phyloP scores from a whole-genome alignment of 2,113 vertebrate species.

The Anarrhichthys ocellatus region DNA sequence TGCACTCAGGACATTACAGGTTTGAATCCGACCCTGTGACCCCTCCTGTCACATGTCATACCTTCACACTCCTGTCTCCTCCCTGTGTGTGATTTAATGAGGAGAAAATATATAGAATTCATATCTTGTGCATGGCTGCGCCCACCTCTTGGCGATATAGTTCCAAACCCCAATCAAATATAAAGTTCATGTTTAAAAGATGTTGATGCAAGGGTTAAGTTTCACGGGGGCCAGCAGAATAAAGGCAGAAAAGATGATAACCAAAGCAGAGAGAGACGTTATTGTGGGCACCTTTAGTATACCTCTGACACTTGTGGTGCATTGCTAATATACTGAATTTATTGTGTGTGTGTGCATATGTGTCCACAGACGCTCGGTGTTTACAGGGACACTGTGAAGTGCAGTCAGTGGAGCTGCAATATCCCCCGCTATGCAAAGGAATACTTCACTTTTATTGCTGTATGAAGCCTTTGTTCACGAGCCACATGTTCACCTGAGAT shows the following conservation, averaged over 20 bases:
- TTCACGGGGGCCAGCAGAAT: constrained; percentile 44
- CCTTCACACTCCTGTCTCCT: constrained; percentile 15
- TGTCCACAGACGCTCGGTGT: constrained; percentile 6
- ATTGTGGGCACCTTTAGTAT: constrained; percentile 12
- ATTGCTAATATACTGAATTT: constrained; percentile 50
- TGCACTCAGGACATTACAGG: constrained; percentile 17
- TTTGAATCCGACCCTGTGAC: constrained; percentile 30
- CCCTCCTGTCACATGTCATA: constrained; percentile 23
- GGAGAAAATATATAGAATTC: constrained; percentile 56
- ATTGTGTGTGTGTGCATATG: constrained; percentile 19
- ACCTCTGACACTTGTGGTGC: constrained; percentile 44
- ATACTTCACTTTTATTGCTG: constrained; percentile 12
- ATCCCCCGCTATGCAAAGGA: constrained; percentile 16
- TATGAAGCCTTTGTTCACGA: constrained; percentile 2
- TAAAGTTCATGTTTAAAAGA: constrained; percentile 75
- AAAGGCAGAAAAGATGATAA: constrained; percentile 43
- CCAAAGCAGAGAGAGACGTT: constrained; percentile 28
- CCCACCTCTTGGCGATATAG: constrained; percentile 23
- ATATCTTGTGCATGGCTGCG: constrained; percentile 33
- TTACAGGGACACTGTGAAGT: constrained; percentile 2
- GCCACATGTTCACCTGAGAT: constrained; percentile 12
- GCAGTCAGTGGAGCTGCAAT: constrained; percentile 24
- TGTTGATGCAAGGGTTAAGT: constrained; percentile 45
- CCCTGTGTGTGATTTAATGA: constrained; percentile 37
- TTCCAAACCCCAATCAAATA: constrained; percentile 56